Percentiles rank a stretch among this genome's conserved stretches.
Conservation (phyloP, 2,888 invertebrate genomes). For the Magallana nippona region DNA sequence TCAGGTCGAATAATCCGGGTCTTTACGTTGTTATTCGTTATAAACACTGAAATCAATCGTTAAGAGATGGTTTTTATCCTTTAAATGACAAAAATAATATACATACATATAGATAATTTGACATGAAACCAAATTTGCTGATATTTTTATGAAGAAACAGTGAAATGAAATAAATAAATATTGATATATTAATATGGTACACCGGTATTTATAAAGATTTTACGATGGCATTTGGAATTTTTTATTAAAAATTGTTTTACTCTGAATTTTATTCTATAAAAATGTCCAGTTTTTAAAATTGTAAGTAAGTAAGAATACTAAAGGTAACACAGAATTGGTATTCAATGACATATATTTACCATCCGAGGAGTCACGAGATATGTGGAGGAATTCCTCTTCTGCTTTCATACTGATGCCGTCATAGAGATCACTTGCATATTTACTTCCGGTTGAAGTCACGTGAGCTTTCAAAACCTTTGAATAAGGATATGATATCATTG, state of each 20-base stretch:
- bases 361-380: conserved; percentile 48
- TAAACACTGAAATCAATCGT: conserved; percentile 62
- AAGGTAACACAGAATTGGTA: background rate
- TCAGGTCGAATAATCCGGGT: conserved; percentile 63
- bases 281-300: no score
- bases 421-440: conserved; percentile 57
- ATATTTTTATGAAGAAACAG: no score
- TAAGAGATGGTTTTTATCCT: background rate
- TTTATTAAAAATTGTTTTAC: no score
- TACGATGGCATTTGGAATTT: no score
- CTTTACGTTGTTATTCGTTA: conserved; percentile 69
- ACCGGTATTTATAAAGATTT: no score
- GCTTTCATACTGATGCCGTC: conserved; percentile 60
- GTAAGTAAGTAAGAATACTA: background rate
- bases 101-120: no score
- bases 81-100: background rate
- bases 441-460: conserved; percentile 37
- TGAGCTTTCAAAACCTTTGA: conserved; percentile 44
- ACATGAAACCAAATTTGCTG: no score
- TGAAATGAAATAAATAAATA: no score
- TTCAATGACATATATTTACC: background rate
- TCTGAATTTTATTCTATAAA: no score
- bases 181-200: no score
- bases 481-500: background rate
- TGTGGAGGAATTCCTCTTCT: conserved; percentile 56